Conservation (phyloP, 2,888 invertebrate species). For the Platerodrilus igneus region DNA sequence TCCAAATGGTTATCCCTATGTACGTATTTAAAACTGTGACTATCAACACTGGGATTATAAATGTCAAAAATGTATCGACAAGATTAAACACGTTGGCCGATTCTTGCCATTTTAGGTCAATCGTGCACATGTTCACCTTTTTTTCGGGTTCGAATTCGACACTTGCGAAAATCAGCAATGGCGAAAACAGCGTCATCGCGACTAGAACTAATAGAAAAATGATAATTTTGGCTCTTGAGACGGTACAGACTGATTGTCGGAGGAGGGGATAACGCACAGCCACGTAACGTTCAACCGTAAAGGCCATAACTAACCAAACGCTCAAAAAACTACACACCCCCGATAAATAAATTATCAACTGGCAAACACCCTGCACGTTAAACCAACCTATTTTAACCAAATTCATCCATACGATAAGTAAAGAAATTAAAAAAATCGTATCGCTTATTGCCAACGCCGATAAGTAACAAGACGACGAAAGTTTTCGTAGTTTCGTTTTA, state of each 20-base stretch:
- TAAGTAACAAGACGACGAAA: slow-evolving; percentile 74
- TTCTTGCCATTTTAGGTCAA: slow-evolving; percentile 51
- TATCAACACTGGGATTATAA: slow-evolving; percentile 65
- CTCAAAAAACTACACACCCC: slow-evolving; percentile 72
- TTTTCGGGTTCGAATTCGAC: slow-evolving; percentile 41
- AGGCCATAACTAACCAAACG: slow-evolving; percentile 81
- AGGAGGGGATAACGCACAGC: slow-evolving; percentile 74
- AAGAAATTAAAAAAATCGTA: slow-evolving; percentile 64
- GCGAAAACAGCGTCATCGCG: slow-evolving; percentile 58
- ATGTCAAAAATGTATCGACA: slow-evolving; percentile 67
- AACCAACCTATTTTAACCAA: slow-evolving; percentile 57
- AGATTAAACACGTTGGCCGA: slow-evolving; percentile 63
- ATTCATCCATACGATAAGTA: slow-evolving; percentile 66
- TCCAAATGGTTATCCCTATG: slow-evolving; percentile 66
- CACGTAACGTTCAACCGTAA: slow-evolving; percentile 79
- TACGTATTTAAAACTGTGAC: slow-evolving; percentile 68
- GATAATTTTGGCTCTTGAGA: slow-evolving; percentile 62
- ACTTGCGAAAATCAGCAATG: slow-evolving; percentile 51
- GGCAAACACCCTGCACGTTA: slow-evolving; percentile 60
- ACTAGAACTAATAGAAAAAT: slow-evolving; percentile 52
- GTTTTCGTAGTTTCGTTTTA: slow-evolving; percentile 64
- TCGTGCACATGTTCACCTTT: slow-evolving; percentile 45
- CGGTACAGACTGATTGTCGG: slow-evolving; percentile 67
- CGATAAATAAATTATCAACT: slow-evolving; percentile 67
- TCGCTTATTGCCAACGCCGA: slow-evolving; percentile 74